These are phyloP conservation scores for Colinus virginianus DNA, from an alignment of 2,113 vertebrate genomes.

Conservation along the genomic window DNA sequence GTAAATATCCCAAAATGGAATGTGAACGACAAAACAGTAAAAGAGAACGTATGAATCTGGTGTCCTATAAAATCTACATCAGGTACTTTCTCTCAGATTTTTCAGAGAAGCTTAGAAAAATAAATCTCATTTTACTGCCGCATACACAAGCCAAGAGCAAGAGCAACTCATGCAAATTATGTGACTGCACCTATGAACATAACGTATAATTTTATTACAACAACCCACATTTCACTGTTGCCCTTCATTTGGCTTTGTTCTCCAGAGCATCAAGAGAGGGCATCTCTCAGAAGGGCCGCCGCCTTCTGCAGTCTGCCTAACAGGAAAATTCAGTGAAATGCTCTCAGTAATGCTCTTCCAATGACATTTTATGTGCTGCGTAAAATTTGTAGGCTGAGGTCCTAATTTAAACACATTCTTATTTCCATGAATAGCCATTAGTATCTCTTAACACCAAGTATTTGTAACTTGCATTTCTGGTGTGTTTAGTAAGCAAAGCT, in stretches of 20 bases:
- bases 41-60: background rate
- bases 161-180: background rate
- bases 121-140: background rate
- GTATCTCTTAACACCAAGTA: background rate
- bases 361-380: constrained; percentile 33
- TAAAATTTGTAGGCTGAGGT: background rate
- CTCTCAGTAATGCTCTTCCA: constrained; percentile 27
- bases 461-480: background rate
- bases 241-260: background rate
- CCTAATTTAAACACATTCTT: background rate
- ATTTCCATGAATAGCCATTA: background rate
- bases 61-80: background rate
- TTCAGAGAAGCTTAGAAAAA: background rate
- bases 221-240: background rate
- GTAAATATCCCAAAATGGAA: background rate
- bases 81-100: background rate
- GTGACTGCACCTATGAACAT: background rate
- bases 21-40: background rate
- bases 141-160: background rate
- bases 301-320: background rate
- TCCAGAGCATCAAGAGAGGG: background rate
- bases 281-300: background rate
- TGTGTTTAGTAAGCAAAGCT: background rate
- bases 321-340: background rate
- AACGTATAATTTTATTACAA: background rate